Evolutionary conservation across 2,113 vertebrate species (phyloP), one percentile per base, ranked within the genome.

Genomic region (Cyphomyrus discorhynchus): DNA sequence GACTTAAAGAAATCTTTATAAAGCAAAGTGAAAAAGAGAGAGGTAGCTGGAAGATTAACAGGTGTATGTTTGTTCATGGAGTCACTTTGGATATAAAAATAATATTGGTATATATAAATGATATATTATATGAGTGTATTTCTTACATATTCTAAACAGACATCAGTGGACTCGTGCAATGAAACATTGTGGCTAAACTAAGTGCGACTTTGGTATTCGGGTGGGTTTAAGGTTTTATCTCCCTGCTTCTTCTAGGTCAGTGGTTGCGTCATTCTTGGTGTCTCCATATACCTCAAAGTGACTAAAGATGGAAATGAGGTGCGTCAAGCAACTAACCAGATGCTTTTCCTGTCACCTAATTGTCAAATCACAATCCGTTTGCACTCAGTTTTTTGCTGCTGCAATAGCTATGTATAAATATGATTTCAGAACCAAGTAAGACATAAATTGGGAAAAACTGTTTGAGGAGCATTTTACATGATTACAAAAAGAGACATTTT

Each of bases 371-470:
- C 2, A 66, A 66, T 9, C 24, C n/a, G 0, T 66, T 66, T 62
- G 24, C 27, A 5, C 77, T 82, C 77, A 15, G 17, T 46, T 83
- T 83, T 83, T 21, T 46, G 11, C 52, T 45, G 52, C 58, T 92
- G 88, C 91, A 66, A 70, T 91, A 88, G 90, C 53, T 92, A 58
- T 45, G 66, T 35, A 13, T 74, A 35, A 74, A 74, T 74, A 35
- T 31, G n/a, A 31, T 74, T 74, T 74, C n/a, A 74, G 27, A 74
- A 35, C 11, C 66, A 31, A 27, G n/a, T 70, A 70, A 70, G 24
- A 31, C n/a, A 9, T 3, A 70, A 27, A 31, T 3, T 13, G 31
- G 31, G 27, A 11, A 70, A 70, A 70, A 70, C 31, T 70, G 8
- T 1, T 31, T 70, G 10, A 70, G 27, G 66, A 27, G 9, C 66